Conservation (phyloP, 2,797 vertebrate species). For the Sarcophilus harrisii region DNA sequence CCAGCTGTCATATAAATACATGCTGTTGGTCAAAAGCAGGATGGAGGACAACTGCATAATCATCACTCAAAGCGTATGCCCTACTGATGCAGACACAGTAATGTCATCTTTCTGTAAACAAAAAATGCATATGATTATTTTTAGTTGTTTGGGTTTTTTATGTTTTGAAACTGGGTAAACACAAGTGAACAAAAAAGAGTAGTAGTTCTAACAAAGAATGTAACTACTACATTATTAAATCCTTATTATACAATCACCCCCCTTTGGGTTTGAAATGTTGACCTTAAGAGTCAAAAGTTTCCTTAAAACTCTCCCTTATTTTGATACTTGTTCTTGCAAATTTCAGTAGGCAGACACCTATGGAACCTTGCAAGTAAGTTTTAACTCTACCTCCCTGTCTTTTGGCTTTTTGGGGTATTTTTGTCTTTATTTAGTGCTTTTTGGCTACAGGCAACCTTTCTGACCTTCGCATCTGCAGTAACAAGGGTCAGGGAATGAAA, state of each 20-base stretch:
- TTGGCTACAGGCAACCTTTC: slow-evolving; percentile 24
- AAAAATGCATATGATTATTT: neutral
- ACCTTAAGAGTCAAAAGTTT: neutral
- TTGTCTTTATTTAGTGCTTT: neutral
- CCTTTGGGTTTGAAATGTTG: neutral
- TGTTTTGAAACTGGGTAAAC: neutral
- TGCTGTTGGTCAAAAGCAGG: neutral
- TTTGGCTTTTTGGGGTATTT: neutral
- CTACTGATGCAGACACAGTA: neutral
- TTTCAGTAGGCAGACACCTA: neutral
- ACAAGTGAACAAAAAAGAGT: neutral
- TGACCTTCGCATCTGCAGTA: neutral
- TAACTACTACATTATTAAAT: neutral
- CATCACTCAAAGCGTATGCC: neutral
- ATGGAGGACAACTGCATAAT: neutral
- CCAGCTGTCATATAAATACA: neutral
- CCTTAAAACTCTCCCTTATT: neutral
- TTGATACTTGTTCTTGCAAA: slow-evolving; percentile 12
- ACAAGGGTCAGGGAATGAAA: slow-evolving; percentile 6
- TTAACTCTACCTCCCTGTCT: neutral
- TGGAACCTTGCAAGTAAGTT: neutral
- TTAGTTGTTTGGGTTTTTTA: neutral
- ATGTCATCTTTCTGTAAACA: neutral
- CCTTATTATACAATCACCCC: neutral
- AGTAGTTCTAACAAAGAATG: neutral